Evolutionary conservation across 1,140 invertebrate genomes (phyloP).

Genomic region (Pachypsylla venusta): DNA sequence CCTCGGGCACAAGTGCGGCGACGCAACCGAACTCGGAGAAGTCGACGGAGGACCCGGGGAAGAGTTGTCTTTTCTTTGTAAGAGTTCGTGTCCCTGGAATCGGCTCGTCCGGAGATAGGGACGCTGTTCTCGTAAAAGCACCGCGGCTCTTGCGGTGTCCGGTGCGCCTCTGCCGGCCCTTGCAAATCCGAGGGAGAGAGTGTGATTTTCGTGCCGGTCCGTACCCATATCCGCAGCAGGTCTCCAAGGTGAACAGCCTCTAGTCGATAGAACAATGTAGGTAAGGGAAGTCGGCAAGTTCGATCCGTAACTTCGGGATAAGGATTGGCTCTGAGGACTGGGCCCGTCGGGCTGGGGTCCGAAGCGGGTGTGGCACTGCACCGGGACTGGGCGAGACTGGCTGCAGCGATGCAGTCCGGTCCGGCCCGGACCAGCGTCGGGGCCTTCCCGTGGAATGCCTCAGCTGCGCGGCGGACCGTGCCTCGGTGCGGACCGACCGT

Average conservation of each 20-base stretch:
- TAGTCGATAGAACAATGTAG: slow-evolving; percentile 79
- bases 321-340: slow-evolving; percentile 42
- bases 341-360: slow-evolving; percentile 41
- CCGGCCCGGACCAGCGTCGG: slow-evolving; percentile 24
- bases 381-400: slow-evolving; percentile 29
- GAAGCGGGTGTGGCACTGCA: slow-evolving; percentile 32
- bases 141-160: slow-evolving; percentile 52
- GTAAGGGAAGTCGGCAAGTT: slow-evolving; percentile 72
- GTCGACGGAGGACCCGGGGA: slow-evolving; percentile 56
- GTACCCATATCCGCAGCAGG: slow-evolving; percentile 72
- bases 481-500: slow-evolving; percentile 25
- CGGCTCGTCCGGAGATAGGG: slow-evolving; percentile 51
- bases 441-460: slow-evolving; percentile 21
- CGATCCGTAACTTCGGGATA: slow-evolving; percentile 68
- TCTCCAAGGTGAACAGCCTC: slow-evolving; percentile 80
- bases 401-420: slow-evolving; percentile 12
- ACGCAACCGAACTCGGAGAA: slow-evolving; percentile 52
- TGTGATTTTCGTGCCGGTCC: slow-evolving; percentile 45
- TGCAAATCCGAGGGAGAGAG: slow-evolving; percentile 61
- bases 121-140: slow-evolving; percentile 52
- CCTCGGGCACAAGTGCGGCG: slow-evolving; percentile 38
- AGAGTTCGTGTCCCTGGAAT: slow-evolving; percentile 56
- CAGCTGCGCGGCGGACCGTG: slow-evolving; percentile 25
- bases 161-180: slow-evolving; percentile 48
- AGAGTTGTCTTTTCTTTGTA: slow-evolving; percentile 69